A percentile compares a stretch with the other conserved stretches of the same genome.
These are phyloP conservation scores for Falco concolor DNA, from an alignment of 2,797 vertebrate genomes.

Conservation along the genomic window DNA sequence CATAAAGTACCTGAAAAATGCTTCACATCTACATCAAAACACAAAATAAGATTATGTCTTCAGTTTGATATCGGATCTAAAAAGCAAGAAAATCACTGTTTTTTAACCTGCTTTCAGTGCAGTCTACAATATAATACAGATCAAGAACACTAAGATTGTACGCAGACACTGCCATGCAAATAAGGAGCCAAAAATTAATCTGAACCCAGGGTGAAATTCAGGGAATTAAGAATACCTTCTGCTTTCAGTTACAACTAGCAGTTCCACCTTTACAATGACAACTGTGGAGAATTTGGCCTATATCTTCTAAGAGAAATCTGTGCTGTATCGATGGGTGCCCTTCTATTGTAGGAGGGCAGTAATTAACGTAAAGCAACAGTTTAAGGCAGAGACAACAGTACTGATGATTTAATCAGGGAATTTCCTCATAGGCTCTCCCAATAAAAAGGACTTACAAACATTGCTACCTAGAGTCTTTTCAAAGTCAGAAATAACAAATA, in stretches of 20 bases:
- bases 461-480: neutral
- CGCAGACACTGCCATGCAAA: neutral
- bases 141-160: neutral
- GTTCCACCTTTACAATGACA: neutral
- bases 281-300: constrained; percentile 6
- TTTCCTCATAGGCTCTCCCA: neutral
- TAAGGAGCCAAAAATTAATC: neutral
- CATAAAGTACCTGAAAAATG: neutral
- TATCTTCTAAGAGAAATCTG: neutral
- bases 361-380: constrained; percentile 45
- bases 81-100: neutral
- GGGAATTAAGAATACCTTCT: neutral
- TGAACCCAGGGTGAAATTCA: neutral
- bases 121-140: neutral
- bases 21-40: neutral
- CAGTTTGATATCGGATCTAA: neutral
- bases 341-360: constrained; percentile 21
- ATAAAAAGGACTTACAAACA: neutral
- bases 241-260: neutral
- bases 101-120: neutral
- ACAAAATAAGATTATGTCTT: neutral
- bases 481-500: constrained; percentile 40
- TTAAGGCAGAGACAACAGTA: neutral
- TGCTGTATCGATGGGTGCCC: neutral
- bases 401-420: neutral